Evolutionary conservation across 1,140 invertebrate species (phyloP).

Genomic region (Drosophila tsacasi): DNA sequence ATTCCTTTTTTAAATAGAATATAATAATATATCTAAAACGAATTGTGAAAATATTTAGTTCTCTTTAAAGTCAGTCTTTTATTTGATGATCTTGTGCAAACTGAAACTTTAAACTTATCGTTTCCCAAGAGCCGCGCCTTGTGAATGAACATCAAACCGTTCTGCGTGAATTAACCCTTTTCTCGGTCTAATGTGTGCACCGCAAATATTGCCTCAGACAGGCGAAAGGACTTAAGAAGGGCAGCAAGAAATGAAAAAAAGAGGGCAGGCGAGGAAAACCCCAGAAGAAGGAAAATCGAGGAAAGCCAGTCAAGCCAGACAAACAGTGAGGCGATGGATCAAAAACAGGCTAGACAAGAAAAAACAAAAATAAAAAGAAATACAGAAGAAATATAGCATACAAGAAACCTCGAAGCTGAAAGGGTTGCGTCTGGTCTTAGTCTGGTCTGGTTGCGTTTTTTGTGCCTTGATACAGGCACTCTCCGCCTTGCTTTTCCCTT

Average conservation of each 20-base stretch:
- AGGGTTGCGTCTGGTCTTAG: constrained; percentile 40
- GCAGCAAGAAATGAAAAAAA: constrained; percentile 18
- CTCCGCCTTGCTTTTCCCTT: constrained; percentile 4
- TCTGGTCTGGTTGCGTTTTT: constrained; percentile 31
- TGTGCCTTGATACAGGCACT: neutral
- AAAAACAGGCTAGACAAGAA: constrained; percentile 52
- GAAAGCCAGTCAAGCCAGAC: constrained; percentile 57
- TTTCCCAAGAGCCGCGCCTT: neutral
- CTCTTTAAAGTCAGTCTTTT: neutral
- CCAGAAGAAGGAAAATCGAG: neutral
- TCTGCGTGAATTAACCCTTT: constrained; percentile 28
- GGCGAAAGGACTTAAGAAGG: constrained; percentile 60
- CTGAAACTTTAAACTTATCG: constrained; percentile 5
- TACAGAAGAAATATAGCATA: constrained; percentile 33
- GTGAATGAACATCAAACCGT: constrained; percentile 14
- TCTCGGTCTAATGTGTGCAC: constrained; percentile 74
- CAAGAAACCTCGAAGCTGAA: constrained; percentile 39
- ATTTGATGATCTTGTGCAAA: constrained; percentile 19
- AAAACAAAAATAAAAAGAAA: constrained; percentile 1
- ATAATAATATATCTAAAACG: neutral
- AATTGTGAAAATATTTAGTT: too few species aligned
- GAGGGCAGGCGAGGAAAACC: neutral
- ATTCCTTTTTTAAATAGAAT: neutral
- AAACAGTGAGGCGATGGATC: constrained; percentile 48
- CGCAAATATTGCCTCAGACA: constrained; percentile 82